Percentiles rank a stretch among this genome's conserved stretches.
These are phyloP conservation scores for Turritopsis rubra DNA, from an alignment of 30 jellyfish, hydroid and myxozoan genomes.

Conservation along the genomic window DNA sequence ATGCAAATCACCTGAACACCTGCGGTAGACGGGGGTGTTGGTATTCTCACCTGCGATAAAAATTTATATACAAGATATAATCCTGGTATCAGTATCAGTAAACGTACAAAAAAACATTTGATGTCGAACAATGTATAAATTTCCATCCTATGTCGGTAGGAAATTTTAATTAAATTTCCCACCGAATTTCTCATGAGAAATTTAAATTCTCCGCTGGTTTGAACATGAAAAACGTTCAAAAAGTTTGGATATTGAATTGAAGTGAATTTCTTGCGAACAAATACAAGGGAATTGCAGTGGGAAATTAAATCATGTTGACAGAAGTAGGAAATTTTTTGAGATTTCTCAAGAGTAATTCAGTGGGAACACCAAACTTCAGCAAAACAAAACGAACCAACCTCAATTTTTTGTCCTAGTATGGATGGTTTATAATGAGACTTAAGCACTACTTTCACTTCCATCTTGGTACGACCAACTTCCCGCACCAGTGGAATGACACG, in stretches of 20 bases:
- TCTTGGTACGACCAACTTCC: constrained; percentile 89
- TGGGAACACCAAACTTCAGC: too few species aligned
- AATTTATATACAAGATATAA: background rate
- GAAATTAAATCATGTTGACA: too few species aligned
- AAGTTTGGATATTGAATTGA: too few species aligned
- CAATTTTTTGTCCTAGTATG: constrained; percentile 92
- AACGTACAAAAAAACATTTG: background rate
- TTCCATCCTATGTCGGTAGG: too few species aligned
- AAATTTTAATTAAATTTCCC: too few species aligned
- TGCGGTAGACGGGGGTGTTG: constrained; percentile 99
- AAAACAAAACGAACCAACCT: constrained; percentile 45
- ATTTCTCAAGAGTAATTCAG: too few species aligned
- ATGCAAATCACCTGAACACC: constrained; percentile 96
- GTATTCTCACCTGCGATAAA: constrained; percentile 67
- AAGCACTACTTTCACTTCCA: constrained; percentile 94
- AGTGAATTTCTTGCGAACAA: too few species aligned
- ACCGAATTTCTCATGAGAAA: background rate
- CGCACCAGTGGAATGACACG: constrained; percentile 97
- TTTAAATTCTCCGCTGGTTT: background rate
- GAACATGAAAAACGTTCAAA: too few species aligned
- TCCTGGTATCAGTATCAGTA: background rate
- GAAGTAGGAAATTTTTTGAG: too few species aligned
- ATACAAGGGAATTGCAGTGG: too few species aligned
- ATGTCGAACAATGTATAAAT: background rate
- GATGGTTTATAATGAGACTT: constrained; percentile 93